phyloP scores from a whole-genome alignment of 2,888 invertebrate species.

The Eupithecia subumbrata region DNA sequence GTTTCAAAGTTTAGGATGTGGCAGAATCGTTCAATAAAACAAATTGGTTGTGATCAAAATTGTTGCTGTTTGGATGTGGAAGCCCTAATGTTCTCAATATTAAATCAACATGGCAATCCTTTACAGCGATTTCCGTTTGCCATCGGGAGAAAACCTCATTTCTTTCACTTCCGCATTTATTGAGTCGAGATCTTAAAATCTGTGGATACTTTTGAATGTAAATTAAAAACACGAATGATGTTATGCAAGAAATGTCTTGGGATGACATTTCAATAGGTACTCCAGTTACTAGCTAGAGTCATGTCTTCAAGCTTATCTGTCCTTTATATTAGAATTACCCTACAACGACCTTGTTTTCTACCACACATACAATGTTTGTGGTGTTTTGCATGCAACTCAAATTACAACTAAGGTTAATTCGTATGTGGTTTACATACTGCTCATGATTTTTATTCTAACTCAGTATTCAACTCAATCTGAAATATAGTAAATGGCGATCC shows the following conservation, averaged over 20 bases:
- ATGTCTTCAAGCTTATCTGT: background rate
- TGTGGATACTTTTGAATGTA: background rate
- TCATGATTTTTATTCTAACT: background rate
- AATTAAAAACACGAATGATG: background rate
- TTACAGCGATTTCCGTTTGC: background rate
- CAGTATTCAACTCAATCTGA: background rate
- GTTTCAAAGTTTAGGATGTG: slow-evolving; percentile 20
- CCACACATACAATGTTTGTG: background rate
- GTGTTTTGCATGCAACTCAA: slow-evolving; percentile 17
- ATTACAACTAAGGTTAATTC: slow-evolving; percentile 4
- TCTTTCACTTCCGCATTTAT: background rate
- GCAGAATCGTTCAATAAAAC: background rate
- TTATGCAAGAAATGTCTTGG: background rate
- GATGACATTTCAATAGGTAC: slow-evolving; percentile 1
- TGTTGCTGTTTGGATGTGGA: background rate
- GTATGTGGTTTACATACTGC: background rate
- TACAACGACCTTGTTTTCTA: slow-evolving; percentile 28
- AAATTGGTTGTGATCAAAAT: background rate
- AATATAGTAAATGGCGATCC: background rate
- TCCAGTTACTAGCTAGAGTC: background rate
- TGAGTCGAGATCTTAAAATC: background rate
- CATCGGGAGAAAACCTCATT: background rate
- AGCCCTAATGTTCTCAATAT: background rate
- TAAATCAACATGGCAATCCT: background rate
- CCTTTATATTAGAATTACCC: slow-evolving; percentile 23